Base-by-base conservation (phyloP, 2,888 invertebrate genomes). In the Hipparchia semele region DNA sequence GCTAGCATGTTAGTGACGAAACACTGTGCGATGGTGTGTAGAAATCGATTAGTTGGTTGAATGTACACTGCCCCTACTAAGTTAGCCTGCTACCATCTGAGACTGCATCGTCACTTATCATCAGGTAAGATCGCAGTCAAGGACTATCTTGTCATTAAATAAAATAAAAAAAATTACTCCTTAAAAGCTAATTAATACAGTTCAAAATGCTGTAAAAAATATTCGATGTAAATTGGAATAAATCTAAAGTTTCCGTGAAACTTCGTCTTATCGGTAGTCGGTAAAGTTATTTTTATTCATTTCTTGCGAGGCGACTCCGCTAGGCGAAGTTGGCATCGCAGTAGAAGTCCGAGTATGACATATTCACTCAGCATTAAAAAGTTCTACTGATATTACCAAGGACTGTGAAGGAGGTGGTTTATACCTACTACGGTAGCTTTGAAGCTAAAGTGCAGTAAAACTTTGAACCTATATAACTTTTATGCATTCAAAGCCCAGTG, bases 321-420 rank as follows among this genome's bases (percentile, higher is more conserved):
- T 65, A 12, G 49, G 46, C 49, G 10, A 72, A 73, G 62, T 72
- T 72, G 60, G 72, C 72, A 70, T 65, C 23, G 59, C 54, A 60
- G 45, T 49, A 13, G 45, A 59, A 69, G 53, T 66, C 70, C 68
- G 39, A 69, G 59, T 68, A 68, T 61, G 73, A 70, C 72, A 73
- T 75, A 75, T 75, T 75, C 70, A 71, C 70, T 51, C 59, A 68
- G 46, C 59, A 73, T 73, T 73, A 68, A 70, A 75, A 75, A 74
- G 67, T 74, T 74, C 58, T 33, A 23, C 49, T 51, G 23, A 60
- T 68, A 60, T 68, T 68, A 68, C 56, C 4, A 13, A 33, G 56
- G 59, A 60, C 58, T 59, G 8, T 33, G 53, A 65, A 65, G 53
- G 23, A 53, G 9, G 10, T 68, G 8, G 49, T 51, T 59, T 33